phyloP scores from a whole-genome alignment of 1,140 invertebrate genomes.

The Halesus radiatus region DNA sequence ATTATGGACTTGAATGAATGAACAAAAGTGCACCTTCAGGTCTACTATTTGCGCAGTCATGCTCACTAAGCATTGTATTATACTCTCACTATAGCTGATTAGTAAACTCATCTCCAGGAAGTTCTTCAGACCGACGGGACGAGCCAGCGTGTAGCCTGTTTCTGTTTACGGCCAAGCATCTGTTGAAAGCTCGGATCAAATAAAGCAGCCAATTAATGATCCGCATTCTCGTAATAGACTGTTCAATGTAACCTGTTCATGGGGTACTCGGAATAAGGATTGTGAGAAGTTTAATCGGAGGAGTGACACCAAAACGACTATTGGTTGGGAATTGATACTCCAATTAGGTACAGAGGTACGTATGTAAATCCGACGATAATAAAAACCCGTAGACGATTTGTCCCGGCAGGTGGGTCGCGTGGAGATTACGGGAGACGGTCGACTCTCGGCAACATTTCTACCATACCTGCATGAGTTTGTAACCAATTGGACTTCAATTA shows the following conservation, averaged over 20 bases:
- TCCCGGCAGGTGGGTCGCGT: not conserved
- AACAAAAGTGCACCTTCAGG: not conserved
- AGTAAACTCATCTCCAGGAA: not conserved
- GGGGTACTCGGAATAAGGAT: not conserved
- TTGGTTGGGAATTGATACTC: constrained; percentile 5
- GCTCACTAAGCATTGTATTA: not conserved
- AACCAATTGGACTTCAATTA: constrained; percentile 1
- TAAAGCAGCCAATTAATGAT: not conserved
- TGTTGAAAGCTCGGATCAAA: not conserved
- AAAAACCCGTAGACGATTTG: not conserved
- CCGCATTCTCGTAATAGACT: not conserved
- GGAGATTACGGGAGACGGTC: not conserved
- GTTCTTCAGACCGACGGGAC: not conserved
- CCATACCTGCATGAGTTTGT: not conserved
- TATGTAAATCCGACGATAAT: not conserved
- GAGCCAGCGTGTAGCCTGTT: not conserved
- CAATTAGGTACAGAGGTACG: constrained; percentile 16
- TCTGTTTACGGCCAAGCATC: not conserved
- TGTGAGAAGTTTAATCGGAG: not conserved
- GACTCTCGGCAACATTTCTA: not conserved
- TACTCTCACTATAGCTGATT: not conserved
- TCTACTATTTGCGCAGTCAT: constrained; percentile 7
- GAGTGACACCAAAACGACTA: not conserved
- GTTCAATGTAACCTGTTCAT: not conserved
- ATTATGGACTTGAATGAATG: not conserved